Conservation (phyloP, 1,140 invertebrate genomes). For the Eubasilissa regina region DNA sequence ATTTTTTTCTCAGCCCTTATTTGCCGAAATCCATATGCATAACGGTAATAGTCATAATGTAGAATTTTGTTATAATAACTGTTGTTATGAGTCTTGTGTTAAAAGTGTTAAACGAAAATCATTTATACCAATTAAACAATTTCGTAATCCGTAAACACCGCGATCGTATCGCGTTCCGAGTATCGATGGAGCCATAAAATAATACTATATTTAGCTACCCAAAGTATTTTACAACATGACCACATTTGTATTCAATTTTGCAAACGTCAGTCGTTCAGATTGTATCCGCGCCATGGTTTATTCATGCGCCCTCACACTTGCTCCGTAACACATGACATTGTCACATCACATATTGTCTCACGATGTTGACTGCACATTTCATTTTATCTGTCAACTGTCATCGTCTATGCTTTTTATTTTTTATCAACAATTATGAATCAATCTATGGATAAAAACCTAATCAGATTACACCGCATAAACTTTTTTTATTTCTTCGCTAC, state of each 20-base stretch:
- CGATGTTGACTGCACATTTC: conserved; percentile 42
- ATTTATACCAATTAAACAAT: too few species aligned
- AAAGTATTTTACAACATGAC: conserved; percentile 18
- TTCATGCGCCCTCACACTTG: conserved; percentile 55
- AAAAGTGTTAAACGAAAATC: too few species aligned
- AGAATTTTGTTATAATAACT: too few species aligned
- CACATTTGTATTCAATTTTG: conserved; percentile 49
- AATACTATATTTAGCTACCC: conserved; percentile 10
- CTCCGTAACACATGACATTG: conserved; percentile 50
- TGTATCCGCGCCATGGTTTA: conserved; percentile 47
- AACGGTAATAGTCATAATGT: too few species aligned
- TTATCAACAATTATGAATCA: background rate
- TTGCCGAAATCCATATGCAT: too few species aligned
- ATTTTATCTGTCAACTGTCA: conserved; percentile 37
- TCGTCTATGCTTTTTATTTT: conserved; percentile 8
- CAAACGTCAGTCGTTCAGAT: conserved; percentile 42
- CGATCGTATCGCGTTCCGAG: too few species aligned
- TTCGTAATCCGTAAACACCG: too few species aligned
- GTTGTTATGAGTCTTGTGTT: too few species aligned
- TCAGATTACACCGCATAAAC: too few species aligned
- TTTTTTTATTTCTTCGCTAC: too few species aligned
- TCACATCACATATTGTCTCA: conserved; percentile 56
- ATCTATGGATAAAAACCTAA: too few species aligned
- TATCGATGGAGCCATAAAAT: background rate
- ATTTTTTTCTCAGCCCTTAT: too few species aligned